Evolutionary conservation across 2,113 vertebrate genomes (phyloP).

Genomic region (Phrynosoma platyrhinos): DNA sequence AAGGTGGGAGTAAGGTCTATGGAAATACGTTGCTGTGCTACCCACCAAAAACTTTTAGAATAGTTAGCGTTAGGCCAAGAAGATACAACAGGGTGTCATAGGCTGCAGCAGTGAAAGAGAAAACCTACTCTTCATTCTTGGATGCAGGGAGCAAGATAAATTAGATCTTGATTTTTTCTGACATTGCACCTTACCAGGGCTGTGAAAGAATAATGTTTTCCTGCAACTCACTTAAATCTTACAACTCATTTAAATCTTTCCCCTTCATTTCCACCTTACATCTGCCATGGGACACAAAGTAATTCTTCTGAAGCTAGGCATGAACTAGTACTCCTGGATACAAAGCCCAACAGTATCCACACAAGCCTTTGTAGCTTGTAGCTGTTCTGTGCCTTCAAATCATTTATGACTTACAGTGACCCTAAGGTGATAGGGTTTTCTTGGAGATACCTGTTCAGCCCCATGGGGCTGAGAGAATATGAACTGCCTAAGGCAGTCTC

Average conservation of each 20-base stretch:
- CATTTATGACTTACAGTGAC: no score
- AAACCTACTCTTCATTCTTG: background rate
- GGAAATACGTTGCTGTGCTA: no score
- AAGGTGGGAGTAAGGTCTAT: no score
- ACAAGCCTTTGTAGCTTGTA: no score
- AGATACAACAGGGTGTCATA: background rate
- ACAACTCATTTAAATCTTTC: background rate
- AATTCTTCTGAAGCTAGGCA: background rate
- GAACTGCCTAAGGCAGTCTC: no score
- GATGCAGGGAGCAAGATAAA: background rate
- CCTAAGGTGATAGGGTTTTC: no score
- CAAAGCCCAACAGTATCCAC: background rate
- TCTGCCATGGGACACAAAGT: background rate
- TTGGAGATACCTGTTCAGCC: no score
- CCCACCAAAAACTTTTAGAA: background rate
- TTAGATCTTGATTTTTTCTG: background rate
- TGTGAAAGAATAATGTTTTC: background rate
- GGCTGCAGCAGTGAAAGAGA: background rate
- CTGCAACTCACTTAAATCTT: background rate
- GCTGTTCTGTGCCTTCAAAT: no score
- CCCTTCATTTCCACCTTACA: background rate
- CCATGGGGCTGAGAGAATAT: no score
- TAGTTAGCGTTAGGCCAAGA: background rate
- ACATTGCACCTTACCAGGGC: no score
- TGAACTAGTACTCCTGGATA: background rate